Base-by-base conservation (phyloP, 2,113 vertebrate species). In the Menura novaehollandiae region DNA sequence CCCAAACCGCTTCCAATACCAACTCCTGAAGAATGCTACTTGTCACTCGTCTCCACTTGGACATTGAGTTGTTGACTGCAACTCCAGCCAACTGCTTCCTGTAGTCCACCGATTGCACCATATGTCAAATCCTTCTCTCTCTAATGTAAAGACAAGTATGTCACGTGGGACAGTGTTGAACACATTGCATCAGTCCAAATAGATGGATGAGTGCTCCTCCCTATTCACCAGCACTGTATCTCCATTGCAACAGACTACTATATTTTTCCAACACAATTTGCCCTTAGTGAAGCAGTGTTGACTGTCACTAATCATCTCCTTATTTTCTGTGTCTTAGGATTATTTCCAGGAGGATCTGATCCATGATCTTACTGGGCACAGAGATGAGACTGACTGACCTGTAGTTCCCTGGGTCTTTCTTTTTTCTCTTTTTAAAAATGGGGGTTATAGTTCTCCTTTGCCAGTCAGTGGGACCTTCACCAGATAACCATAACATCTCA, bases 21-120 rank as follows among this genome's bases (percentile, higher is more conserved):
- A 37, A 0, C 13, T 53, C 21, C n/a, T 58, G 26, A 52, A 9
- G 37, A 11, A 32, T 11, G 13, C 14, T 24, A 60, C 18, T 55
- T 7, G 1, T 23, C 33, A 26, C 10, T 22, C 1, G 0, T 62
- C 3, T 67, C 53, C 8, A 19, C 16, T 7, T 21, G 9, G 49
- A 46, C 11, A 13, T 35, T 2, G 6, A 46, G 8, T 8, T 7
- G 2, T 37, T 68, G 33, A 24, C 37, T 2, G 1, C 21, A 68
- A n/a, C 19, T 63, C n/a, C 28, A 28, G 44, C 9, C 15, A 13
- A 4, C 10, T 43, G 12, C 37, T 44, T 68, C 84, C 37, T 76
- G 2, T 51, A 21, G 30, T 49, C 30, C 11, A 51, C 9, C 16
- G 22, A 1, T 1, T 26, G 24, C 47, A 27, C 24, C 3, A n/a